Evolutionary conservation across 2,113 vertebrate genomes (phyloP), one percentile per base, ranked within the genome.

Genomic region (Laterallus jamaicensis): DNA sequence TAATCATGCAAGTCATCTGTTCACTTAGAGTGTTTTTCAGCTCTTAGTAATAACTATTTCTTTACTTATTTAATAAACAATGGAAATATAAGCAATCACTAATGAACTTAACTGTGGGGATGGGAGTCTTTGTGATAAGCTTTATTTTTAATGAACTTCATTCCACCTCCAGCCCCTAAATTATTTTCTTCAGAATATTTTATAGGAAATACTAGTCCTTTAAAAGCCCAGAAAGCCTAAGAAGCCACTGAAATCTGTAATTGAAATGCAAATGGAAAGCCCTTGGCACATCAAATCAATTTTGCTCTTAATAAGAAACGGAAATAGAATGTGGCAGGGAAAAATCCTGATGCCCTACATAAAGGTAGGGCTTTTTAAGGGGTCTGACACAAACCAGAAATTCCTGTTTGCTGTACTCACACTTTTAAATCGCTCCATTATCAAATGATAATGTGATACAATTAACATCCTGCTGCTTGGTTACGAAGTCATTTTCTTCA

Each of bases 211-310:
- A 49, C 19, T 71, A 69, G 67, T 74, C 76, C 63, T 88, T 95
- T 80, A 78, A 89, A 96, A 87, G 55, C 62, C 78, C 92, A 54
- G 31, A 79, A 93, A 92, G 21, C 69, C 77, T 55, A 56, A 84
- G 85, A 93, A 89, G 66, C 47, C 54, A 70, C 32, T n/a, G 89
- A 88, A 73, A 82, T 75, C 50, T 55, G 64, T 90, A 83, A 93
- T 75, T 78, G 93, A 96, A 95, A 96, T 92, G 93, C 91, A 96
- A 94, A 95, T 88, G n/a, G 35, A 47, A 93, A 70, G 82, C 88
- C 86, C 54, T 75, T 52, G 68, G 97, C 91, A 80, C 37, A 84
- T 77, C 82, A 92, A 86, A 85, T 95, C 96, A 83, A 88, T 94
- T 91, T 88, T 82, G 42, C 74, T 85, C 58, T 85, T 87, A 93